Base-by-base conservation (phyloP, 1,140 invertebrate genomes). In the Solen grandis region DNA sequence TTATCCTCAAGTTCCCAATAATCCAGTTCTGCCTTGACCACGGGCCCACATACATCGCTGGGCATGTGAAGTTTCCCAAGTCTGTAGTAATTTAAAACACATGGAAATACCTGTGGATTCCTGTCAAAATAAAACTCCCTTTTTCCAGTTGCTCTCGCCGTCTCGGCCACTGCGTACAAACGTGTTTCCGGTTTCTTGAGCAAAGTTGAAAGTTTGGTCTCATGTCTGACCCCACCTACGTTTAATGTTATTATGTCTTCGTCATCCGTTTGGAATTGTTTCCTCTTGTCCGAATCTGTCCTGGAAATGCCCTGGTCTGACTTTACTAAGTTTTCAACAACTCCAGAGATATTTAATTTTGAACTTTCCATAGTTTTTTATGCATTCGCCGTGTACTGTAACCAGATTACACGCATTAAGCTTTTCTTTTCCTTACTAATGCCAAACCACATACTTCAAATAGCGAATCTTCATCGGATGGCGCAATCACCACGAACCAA, bases 51-150 rank as follows among this genome's bases (percentile, higher is more conserved):
- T 93, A 99, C 98, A 93, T 99, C 97, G 93, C 98, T 98, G 41
- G 98, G 98, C 92, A 98, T 99, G 92, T 99, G 98, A 52, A 99
- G 93, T 92, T 99, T 99, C 5, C 98, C 98, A n/a, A 98, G 99
- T 52, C 98, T 95, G 91, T 99, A 99, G 90, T 99, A 99, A 91
- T 99, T 99, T 76, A 99, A 94, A 89, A 99, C 99, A 91, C 99
- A 97, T 63, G 98, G 95, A 93, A 99, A 99, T 87, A 99, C 97
- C 90, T 99, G 98, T 36, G 98, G 98, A 93, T 99, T 98, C 88
- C 98, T 95, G 92, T 99, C 98, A 93, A 99, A 99, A 93, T 99
- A 99, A 92, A 99, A 99, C 92, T 99, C 98, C 14, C 60, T 73
- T n/a, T 57, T 50, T 25, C 72, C 82, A 22, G 50, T 73, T 5